Percentiles rank a stretch among this genome's conserved stretches.
These are phyloP conservation scores for Tachysurus vachellii DNA, from an alignment of 2,113 vertebrate species.

Conservation along the genomic window DNA sequence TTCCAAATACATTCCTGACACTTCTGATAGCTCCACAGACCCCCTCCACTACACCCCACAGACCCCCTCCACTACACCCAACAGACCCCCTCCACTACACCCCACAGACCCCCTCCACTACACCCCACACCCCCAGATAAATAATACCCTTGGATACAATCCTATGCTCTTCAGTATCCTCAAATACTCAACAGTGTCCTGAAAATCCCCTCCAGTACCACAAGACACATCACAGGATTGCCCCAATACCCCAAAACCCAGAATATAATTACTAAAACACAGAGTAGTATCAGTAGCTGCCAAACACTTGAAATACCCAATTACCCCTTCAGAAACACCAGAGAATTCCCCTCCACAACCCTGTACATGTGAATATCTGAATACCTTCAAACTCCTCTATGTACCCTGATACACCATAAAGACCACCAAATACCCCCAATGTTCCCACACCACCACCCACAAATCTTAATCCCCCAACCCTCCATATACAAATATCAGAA, in stretches of 20 bases:
- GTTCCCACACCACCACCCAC: too few relatives aligned
- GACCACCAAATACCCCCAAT: not conserved
- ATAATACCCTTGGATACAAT: not conserved
- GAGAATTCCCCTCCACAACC: too few relatives aligned
- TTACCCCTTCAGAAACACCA: not conserved
- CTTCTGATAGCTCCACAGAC: not conserved
- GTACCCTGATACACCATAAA: not conserved
- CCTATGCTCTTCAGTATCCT: not conserved
- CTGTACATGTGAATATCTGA: not conserved
- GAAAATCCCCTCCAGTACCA: not conserved
- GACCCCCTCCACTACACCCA: not conserved
- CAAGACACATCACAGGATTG: not conserved
- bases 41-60: not conserved
- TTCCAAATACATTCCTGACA: too few relatives aligned
- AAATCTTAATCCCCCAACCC: not conserved
- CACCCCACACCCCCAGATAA: not conserved
- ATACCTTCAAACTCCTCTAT: not conserved
- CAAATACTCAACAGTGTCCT: not conserved
- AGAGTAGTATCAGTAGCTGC: not conserved
- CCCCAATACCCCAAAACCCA: not conserved
- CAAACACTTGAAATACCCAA: not conserved
- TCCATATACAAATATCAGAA: not conserved
- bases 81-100: not conserved
- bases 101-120: not conserved
- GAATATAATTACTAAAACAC: not conserved